These are phyloP conservation scores for Orthosia gothica DNA, from an alignment of 2,888 invertebrate species.

Conservation along the genomic window DNA sequence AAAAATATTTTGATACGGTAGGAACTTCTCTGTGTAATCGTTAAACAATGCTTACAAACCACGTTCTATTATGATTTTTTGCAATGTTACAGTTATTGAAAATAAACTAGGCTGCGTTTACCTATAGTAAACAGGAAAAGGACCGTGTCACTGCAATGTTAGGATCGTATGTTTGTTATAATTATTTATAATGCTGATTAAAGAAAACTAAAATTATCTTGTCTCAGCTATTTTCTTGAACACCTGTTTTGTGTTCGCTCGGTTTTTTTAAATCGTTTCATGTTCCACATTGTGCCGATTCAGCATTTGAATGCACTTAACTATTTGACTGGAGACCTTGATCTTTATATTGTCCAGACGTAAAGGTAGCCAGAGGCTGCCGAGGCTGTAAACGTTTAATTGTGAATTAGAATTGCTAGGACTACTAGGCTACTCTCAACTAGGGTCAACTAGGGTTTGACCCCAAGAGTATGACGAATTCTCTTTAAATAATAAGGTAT, in stretches of 20 bases:
- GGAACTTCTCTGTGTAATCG: no score
- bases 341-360: neutral
- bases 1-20: no score
- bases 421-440: no score
- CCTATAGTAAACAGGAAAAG: neutral
- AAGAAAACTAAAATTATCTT: neutral
- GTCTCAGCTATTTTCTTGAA: neutral
- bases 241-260: neutral
- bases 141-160: neutral
- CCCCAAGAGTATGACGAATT: no score
- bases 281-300: neutral
- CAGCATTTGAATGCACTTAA: neutral
- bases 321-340: neutral
- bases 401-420: no score
- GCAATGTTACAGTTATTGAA: no score
- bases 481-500: no score
- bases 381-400: no score
- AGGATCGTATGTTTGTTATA: constrained; percentile 3
- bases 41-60: no score
- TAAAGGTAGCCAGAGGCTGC: neutral
- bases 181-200: neutral
- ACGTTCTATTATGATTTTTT: no score
- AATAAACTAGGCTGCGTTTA: neutral
- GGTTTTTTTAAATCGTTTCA: neutral
- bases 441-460: no score